Conservation (phyloP, 1,140 invertebrate genomes). For the Schlechtendalia chinensis region DNA sequence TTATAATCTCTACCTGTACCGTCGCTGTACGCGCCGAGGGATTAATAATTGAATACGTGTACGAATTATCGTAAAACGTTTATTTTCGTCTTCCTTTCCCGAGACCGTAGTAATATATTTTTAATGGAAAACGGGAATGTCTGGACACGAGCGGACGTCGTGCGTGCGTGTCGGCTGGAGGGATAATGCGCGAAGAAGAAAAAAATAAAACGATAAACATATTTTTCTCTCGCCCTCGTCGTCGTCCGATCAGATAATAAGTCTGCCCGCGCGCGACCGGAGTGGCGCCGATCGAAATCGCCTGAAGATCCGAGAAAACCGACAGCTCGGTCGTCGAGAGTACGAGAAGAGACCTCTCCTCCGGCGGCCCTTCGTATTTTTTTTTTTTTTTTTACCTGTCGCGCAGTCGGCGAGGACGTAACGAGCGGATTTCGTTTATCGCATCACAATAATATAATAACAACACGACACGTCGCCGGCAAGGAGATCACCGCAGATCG, state of each 20-base stretch:
- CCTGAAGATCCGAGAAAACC: background rate
- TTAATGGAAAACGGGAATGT: constrained; percentile 8
- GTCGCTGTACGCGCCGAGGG: background rate
- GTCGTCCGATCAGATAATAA: constrained; percentile 7
- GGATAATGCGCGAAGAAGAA: background rate
- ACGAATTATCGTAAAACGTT: constrained; percentile 23
- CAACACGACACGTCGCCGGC: too few species aligned
- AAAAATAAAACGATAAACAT: constrained; percentile 1
- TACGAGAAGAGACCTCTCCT: too few species aligned
- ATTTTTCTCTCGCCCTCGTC: background rate
- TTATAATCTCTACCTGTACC: background rate
- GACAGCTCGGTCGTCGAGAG: background rate
- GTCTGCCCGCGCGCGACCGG: background rate
- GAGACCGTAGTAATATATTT: background rate
- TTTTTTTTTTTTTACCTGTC: too few species aligned
- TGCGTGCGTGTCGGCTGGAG: background rate
- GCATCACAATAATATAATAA: too few species aligned
- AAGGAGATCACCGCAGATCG: too few species aligned
- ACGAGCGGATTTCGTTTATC: too few species aligned
- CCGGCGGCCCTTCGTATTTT: too few species aligned
- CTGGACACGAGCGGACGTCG: background rate
- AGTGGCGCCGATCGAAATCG: constrained; percentile 13
- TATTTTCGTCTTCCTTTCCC: background rate
- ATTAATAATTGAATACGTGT: too few species aligned
- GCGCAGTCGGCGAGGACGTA: too few species aligned